Evolutionary conservation across 2,888 invertebrate genomes (phyloP).

Genomic region (Aphodius granarius): DNA sequence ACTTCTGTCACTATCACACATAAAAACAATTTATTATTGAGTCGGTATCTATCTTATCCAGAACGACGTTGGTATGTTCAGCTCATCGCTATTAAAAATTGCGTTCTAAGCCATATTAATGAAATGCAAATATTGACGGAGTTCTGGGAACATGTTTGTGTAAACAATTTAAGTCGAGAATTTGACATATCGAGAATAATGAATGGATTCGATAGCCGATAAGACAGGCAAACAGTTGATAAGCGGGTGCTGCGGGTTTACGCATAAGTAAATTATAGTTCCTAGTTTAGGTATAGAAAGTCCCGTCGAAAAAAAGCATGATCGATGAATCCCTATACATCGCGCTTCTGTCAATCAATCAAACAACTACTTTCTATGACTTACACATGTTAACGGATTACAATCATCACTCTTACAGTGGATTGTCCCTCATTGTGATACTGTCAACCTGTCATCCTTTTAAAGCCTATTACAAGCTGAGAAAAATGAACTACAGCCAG

Average conservation of each 20-base stretch:
- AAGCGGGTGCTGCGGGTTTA: not conserved
- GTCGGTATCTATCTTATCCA: not conserved
- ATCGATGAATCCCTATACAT: slow-evolving; percentile 2
- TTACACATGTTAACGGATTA: slow-evolving; percentile 6
- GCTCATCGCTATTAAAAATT: not conserved
- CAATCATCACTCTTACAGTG: slow-evolving; percentile 5
- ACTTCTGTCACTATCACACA: not conserved
- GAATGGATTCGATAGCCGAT: not conserved
- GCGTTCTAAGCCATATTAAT: not conserved
- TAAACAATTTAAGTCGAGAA: slow-evolving; percentile 2
- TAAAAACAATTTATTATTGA: not conserved
- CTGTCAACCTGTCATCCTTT: not conserved
- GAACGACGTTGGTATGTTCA: not conserved
- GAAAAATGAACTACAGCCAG: not conserved
- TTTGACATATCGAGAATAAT: slow-evolving; percentile 9
- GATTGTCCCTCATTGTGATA: slow-evolving; percentile 3
- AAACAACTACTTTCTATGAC: slow-evolving; percentile 3
- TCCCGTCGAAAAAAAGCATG: not conserved
- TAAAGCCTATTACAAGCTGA: not conserved
- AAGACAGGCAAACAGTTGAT: slow-evolving; percentile 5
- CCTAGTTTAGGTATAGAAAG: not conserved
- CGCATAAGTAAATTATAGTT: not conserved
- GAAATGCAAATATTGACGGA: not conserved
- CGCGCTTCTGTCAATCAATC: slow-evolving; percentile 6
- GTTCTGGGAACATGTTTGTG: not conserved